Percentiles rank a stretch among this genome's conserved stretches.
Evolutionary conservation across 2,888 invertebrate species (phyloP).

Genomic region (Lasioglossum vierecki): DNA sequence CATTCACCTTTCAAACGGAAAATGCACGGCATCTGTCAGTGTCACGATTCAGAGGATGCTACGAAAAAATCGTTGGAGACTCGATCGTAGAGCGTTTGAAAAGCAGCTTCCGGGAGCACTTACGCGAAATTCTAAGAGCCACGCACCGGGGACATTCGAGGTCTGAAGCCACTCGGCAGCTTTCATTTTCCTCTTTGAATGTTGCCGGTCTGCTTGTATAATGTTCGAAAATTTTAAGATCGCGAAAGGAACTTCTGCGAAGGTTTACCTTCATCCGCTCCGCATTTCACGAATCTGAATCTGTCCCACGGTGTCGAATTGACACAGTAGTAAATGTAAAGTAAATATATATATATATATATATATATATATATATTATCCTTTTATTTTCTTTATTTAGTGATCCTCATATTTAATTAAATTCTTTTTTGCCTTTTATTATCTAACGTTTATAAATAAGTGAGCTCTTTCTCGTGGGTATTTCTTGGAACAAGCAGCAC

Average conservation of each 20-base stretch:
- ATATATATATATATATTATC: no score
- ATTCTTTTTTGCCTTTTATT: no score
- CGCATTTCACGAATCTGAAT: no score
- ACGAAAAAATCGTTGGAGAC: neutral
- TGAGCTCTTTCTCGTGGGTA: neutral
- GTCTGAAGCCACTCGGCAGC: neutral
- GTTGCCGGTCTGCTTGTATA: neutral
- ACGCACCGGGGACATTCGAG: neutral
- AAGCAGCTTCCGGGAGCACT: neutral
- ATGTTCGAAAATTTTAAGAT: neutral
- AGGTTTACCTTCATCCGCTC: no score
- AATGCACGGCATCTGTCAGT: conserved; percentile 6
- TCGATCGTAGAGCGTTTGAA: neutral
- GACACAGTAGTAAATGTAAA: no score
- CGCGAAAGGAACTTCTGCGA: no score
- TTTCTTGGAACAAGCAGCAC: neutral
- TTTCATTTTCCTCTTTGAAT: neutral
- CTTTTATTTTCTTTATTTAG: no score
- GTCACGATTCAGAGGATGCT: neutral
- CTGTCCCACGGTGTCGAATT: no score
- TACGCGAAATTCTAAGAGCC: neutral
- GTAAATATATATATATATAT: no score
- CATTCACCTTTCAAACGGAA: neutral
- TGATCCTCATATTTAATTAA: no score
- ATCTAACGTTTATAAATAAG: no score